Conservation (phyloP, 2,113 vertebrate species). For the Struthio camelus region DNA sequence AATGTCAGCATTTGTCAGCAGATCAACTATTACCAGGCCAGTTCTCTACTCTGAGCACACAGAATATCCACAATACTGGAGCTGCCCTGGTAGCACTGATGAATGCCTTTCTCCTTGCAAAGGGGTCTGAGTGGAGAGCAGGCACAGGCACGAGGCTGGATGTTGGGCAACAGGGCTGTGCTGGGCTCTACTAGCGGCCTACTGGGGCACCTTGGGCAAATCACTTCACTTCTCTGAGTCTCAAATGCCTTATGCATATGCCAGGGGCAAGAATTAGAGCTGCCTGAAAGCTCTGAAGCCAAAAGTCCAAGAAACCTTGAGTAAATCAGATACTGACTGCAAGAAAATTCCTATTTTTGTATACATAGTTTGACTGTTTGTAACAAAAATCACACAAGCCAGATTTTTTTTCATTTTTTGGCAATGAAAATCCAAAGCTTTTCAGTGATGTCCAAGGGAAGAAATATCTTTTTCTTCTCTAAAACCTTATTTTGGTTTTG, state of each 20-base stretch:
- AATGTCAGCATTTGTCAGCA: neutral
- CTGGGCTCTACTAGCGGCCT: neutral
- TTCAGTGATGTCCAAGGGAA: neutral
- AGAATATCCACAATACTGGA: neutral
- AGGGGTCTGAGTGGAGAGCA: neutral
- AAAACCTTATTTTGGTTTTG: neutral
- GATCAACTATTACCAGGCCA: neutral
- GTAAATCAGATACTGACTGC: neutral
- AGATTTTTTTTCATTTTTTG: neutral
- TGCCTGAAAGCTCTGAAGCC: neutral
- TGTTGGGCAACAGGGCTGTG: neutral
- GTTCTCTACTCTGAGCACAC: neutral
- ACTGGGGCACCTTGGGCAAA: neutral
- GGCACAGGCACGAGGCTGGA: neutral
- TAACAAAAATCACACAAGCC: neutral
- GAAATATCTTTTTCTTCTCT: neutral
- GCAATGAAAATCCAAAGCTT: neutral
- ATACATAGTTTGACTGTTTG: slow-evolving; percentile 10
- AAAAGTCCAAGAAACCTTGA: neutral
- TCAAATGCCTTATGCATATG: neutral
- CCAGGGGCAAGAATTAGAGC: neutral
- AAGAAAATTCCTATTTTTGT: slow-evolving; percentile 4
- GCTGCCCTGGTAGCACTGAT: neutral
- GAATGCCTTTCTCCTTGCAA: neutral
- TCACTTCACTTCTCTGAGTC: neutral